These are phyloP conservation scores for Venustoraphidia nigricollis DNA, from an alignment of 2,888 invertebrate genomes.

Conservation along the genomic window DNA sequence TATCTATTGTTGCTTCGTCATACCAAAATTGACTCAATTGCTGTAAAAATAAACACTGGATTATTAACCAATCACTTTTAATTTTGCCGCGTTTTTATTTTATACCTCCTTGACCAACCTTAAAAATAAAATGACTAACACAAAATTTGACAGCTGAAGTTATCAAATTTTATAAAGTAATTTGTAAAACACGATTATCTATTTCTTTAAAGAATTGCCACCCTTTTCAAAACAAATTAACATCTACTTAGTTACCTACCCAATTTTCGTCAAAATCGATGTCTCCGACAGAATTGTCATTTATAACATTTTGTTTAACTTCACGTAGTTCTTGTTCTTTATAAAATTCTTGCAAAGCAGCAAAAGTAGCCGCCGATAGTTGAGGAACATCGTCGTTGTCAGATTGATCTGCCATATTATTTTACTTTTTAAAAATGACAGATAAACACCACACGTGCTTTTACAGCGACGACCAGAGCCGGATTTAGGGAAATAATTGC, in stretches of 20 bases:
- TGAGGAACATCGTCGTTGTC: slow-evolving; percentile 46
- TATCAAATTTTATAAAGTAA: no score
- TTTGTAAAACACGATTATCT: no score
- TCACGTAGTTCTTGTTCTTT: slow-evolving; percentile 49
- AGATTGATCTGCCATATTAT: background rate
- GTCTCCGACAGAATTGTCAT: slow-evolving; percentile 23
- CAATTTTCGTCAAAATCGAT: slow-evolving; percentile 63
- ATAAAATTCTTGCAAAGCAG: slow-evolving; percentile 64
- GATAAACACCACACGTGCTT: background rate
- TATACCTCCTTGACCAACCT: no score
- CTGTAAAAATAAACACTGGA: slow-evolving; percentile 32
- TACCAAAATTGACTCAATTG: slow-evolving; percentile 99
- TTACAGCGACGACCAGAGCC: background rate
- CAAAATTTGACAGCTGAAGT: no score
- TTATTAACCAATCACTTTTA: background rate
- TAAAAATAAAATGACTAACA: no score
- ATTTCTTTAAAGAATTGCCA: no score
- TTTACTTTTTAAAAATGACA: background rate
- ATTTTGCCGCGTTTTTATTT: no score
- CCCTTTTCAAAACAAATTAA: no score
- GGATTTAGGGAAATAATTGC: no score
- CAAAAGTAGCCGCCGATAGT: slow-evolving; percentile 54
- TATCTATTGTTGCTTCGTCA: slow-evolving; percentile 57
- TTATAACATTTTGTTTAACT: slow-evolving; percentile 24
- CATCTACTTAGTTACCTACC: slow-evolving; percentile 32